Base-by-base conservation (phyloP, 2,888 invertebrate species). In the Hanleya hanleyi region DNA sequence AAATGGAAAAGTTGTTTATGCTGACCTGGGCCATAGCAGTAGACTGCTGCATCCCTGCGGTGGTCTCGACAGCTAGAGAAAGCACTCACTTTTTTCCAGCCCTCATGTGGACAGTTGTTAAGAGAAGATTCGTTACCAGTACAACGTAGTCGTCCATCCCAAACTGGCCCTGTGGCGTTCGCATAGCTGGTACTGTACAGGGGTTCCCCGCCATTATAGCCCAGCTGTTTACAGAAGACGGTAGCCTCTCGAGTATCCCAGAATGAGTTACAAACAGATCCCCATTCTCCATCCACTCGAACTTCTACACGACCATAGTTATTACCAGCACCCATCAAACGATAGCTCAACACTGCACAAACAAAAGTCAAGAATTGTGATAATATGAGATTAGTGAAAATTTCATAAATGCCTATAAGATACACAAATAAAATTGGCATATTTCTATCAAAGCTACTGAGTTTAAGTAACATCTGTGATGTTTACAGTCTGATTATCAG, bases 201-300 rank as follows among this genome's bases (percentile, higher is more conserved):
- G 0, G 78, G 67, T 51, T 81, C 81, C 0, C 86, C 86, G 9
- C 83, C 84, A 9, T 76, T 76, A 64, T 77, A 86, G 6, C 84
- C 85, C 0, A 85, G 74, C 66, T 79, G 81, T 61, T 82, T 65
- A 76, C 86, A 86, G 69, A 83, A 78, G 0, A 95, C 94, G 81
- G 93, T 92, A 0, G 94, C 95, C 81, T 94, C 93, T n/a, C 90
- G 91, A 74, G 94, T 88, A n/a, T 93, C 94, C 86, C 95, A 95
- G 80, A 93, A 93, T 80, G 94, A 94, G 84, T 95, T 95, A 87
- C 95, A 95, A 7, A 95, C 92, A 74, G 93, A 93, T 0, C 95
- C 95, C 93, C 94, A 94, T 76, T 92, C 91, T 0, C 93, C 94
- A 74, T 90, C 87, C 93, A 94, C 92, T 89, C 93, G 93, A 6